phyloP scores from a whole-genome alignment of 2,888 invertebrate species.

The Drosophila antonietae region DNA sequence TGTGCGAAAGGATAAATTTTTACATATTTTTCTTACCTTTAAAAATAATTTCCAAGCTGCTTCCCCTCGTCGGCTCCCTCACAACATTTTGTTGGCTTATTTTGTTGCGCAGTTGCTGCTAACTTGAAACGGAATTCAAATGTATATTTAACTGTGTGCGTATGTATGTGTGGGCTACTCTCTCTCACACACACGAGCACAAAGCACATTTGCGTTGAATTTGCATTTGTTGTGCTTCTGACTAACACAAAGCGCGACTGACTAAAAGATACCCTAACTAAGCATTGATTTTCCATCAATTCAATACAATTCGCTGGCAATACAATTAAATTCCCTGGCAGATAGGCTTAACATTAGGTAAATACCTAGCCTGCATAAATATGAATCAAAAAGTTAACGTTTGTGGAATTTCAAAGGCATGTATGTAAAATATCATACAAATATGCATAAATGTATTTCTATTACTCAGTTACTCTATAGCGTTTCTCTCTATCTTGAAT shows the following conservation, averaged over 20 bases:
- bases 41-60: conserved; percentile 68
- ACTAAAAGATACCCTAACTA: conserved; percentile 1
- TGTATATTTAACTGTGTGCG: conserved; percentile 64
- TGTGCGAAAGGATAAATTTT: conserved; percentile 70
- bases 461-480: no score
- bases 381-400: no score
- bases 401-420: no score
- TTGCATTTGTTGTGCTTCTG: conserved; percentile 37
- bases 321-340: neutral
- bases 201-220: conserved; percentile 53
- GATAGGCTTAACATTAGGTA: neutral
- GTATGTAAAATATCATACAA: no score
- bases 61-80: conserved; percentile 7
- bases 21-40: conserved; percentile 77
- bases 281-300: neutral
- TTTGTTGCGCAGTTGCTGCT: conserved; percentile 66
- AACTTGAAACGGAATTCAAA: conserved; percentile 79
- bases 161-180: conserved; percentile 14
- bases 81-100: conserved; percentile 65
- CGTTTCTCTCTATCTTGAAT: no score
- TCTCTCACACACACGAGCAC: conserved; percentile 1
- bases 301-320: neutral
- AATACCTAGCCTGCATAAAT: no score
- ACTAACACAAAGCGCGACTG: neutral
- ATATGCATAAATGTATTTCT: no score